Percentiles rank a stretch among this genome's conserved stretches.
phyloP scores from a whole-genome alignment of 2,888 invertebrate species.

The Silvanus unidentatus region DNA sequence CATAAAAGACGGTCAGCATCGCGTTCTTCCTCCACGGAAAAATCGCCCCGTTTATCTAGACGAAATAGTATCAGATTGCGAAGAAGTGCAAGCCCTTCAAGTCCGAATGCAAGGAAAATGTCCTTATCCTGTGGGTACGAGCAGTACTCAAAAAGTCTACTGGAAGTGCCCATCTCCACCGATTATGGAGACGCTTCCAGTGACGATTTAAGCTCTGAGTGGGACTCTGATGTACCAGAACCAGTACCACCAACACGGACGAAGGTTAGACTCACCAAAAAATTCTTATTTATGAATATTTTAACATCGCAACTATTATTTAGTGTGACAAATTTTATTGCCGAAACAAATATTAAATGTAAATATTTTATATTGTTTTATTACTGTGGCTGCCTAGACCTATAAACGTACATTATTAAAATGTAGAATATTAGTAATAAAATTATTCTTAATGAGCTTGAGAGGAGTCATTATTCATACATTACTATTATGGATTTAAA shows the following conservation, averaged over 20 bases:
- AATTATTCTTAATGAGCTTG: too few relatives aligned
- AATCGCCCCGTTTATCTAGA: slow-evolving; percentile 28
- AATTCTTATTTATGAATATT: too few relatives aligned
- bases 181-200: slow-evolving; percentile 88
- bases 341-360: too few relatives aligned
- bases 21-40: slow-evolving; percentile 32
- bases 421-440: too few relatives aligned
- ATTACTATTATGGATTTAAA: too few relatives aligned
- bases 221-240: slow-evolving; percentile 78
- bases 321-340: too few relatives aligned
- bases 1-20: slow-evolving; percentile 11
- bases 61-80: slow-evolving; percentile 29
- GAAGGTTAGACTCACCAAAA: slow-evolving; percentile 10
- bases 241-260: slow-evolving; percentile 12
- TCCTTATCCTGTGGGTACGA: slow-evolving; percentile 56
- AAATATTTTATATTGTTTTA: too few relatives aligned
- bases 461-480: too few relatives aligned
- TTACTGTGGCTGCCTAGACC: too few relatives aligned
- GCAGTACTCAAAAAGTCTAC: slow-evolving; percentile 69
- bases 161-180: slow-evolving; percentile 68
- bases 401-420: too few relatives aligned
- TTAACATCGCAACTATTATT: too few relatives aligned
- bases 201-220: slow-evolving; percentile 86
- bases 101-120: slow-evolving; percentile 31
- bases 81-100: slow-evolving; percentile 34